phyloP scores from a whole-genome alignment of 2,113 vertebrate species.

The Lycocorax pyrrhopterus region DNA sequence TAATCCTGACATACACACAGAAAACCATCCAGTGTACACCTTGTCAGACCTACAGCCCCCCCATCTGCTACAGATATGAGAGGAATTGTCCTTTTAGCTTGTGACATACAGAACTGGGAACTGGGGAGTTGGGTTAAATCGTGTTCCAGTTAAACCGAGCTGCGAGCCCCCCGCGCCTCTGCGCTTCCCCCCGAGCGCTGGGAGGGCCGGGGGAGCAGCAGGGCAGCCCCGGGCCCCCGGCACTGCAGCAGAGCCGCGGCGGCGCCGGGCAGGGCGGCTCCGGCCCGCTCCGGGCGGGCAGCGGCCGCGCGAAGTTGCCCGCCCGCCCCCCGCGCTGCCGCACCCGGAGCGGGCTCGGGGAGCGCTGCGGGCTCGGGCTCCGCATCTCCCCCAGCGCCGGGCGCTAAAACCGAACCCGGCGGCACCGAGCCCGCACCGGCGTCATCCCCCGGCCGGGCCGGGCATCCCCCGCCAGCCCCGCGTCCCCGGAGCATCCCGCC shows the following conservation, averaged over 20 bases:
- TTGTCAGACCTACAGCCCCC: neutral
- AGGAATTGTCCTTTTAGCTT: accelerated
- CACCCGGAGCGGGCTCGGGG: neutral
- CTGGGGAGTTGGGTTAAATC: neutral
- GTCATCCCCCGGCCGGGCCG: neutral
- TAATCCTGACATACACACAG: neutral
- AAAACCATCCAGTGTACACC: neutral
- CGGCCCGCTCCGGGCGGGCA: neutral
- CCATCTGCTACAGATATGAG: neutral
- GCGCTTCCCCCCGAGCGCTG: accelerated
- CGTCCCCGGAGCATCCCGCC: neutral
- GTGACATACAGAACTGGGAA: neutral
- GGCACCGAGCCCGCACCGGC: neutral
- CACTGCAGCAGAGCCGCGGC: neutral
- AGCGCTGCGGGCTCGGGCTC: neutral
- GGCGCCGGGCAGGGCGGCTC: neutral
- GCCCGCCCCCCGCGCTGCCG: neutral
- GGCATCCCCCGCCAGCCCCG: no score
- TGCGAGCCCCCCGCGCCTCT: accelerated
- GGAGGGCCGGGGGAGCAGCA: accelerated
- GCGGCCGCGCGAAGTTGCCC: neutral
- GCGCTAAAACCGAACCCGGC: neutral
- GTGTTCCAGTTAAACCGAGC: neutral
- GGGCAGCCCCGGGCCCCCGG: neutral
- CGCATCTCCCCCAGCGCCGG: neutral